Base-by-base conservation (phyloP, 2,797 vertebrate genomes). In the Allobates femoralis region DNA sequence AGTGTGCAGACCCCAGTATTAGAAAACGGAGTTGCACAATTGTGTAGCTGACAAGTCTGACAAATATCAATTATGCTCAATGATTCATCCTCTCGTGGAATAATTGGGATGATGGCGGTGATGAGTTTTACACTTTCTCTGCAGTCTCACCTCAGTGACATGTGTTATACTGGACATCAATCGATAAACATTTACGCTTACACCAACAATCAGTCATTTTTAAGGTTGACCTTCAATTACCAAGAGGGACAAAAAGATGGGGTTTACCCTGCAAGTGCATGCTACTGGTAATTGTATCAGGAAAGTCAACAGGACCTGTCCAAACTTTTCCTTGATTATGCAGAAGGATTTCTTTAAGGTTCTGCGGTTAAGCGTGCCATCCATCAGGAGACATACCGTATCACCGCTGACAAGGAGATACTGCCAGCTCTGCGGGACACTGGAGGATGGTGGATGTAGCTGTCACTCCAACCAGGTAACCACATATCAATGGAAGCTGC, bases 401-500 rank as follows among this genome's bases (percentile, higher is more conserved):
- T 86, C 79, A 66, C 58, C 37, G 60, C 71, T 86, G 85, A 86
- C 79, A 86, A 67, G 69, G 58, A 75, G 79, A 71, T 86, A 62
- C n/a, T 62, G 77, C 37, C 64, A 56, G 64, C 67, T 60, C 69
- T 75, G 55, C 37, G 5, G 85, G 85, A 75, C 55, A 18, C 28
- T 60, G 19, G 7, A 51, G 64, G 53, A 82, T 64, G 58, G 79
- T 18, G 69, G 50, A 76, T 82, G n/a, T 16, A 66, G 69, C 85
- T 86, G 79, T 86, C 85, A 86, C 69, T 82, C 41, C 79, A 66
- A 50, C 28, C 56, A 86, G 85, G 78, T 69, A 82, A 21, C 85
- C 85, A 56, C n/a, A 30, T 37, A 81, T 53, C 73, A 64, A 28
- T 62, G 55, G 18, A 15, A 46, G 64, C 50, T 30, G 58, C 56